phyloP scores from a whole-genome alignment of 1,140 invertebrate genomes.

The Trachelipus rathkii region DNA sequence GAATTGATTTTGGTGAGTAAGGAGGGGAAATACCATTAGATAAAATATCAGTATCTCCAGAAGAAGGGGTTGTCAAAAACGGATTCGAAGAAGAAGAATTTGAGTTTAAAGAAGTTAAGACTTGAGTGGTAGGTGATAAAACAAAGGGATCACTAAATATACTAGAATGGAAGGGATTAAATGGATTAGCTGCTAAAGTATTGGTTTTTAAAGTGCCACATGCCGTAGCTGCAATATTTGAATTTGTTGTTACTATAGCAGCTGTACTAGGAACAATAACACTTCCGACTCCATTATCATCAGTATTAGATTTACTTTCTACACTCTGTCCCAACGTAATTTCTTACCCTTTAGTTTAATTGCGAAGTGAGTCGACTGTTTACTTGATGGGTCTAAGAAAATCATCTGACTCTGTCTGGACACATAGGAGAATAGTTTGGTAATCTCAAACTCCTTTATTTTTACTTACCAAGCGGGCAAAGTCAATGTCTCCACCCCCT shows the following conservation, averaged over 20 bases:
- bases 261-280: not conserved
- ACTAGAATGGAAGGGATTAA: not conserved
- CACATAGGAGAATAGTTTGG: not conserved
- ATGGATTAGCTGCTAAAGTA: not conserved
- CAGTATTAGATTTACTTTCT: not conserved
- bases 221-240: not conserved
- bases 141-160: not conserved
- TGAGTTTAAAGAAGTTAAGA: not conserved
- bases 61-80: not conserved
- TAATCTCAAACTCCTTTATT: not conserved
- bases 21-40: not conserved
- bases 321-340: not conserved
- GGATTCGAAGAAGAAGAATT: not conserved
- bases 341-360: not conserved
- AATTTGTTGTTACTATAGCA: not conserved
- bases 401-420: not conserved
- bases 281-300: too few relatives aligned
- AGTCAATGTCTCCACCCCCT: constrained; percentile 1
- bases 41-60: not conserved
- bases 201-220: not conserved
- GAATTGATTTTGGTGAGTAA: not conserved
- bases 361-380: not conserved
- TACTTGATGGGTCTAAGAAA: not conserved
- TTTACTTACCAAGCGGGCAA: not conserved
- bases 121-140: not conserved